A percentile compares a stretch with the other conserved stretches of the same genome.
These are phyloP conservation scores for Falco berigora DNA, from an alignment of 2,797 vertebrate genomes.

Conservation along the genomic window DNA sequence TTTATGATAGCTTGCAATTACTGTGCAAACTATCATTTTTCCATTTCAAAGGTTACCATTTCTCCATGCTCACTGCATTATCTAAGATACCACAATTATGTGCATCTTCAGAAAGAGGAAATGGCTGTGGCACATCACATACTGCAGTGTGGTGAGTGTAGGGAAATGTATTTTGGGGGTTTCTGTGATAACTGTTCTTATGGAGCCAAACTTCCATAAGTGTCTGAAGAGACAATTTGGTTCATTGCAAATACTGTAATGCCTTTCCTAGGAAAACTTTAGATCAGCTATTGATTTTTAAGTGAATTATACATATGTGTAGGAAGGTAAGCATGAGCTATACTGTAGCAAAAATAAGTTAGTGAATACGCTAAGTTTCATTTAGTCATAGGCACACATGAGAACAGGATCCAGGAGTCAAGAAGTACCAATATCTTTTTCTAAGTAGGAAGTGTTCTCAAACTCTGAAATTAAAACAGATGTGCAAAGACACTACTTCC, in stretches of 20 bases:
- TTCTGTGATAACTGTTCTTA: background rate
- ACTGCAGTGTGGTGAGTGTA: background rate
- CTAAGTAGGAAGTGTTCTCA: background rate
- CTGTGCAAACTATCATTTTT: background rate
- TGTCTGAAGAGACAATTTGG: background rate
- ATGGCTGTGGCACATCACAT: background rate
- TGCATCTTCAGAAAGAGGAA: background rate
- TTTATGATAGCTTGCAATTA: background rate
- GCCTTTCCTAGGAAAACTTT: background rate
- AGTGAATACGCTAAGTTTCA: background rate
- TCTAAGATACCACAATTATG: constrained; percentile 4
- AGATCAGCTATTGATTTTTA: background rate
- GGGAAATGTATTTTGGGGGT: background rate
- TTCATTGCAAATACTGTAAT: background rate
- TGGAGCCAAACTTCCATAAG: background rate
- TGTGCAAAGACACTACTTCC: background rate
- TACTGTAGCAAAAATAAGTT: background rate
- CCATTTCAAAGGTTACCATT: background rate
- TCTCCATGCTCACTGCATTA: background rate
- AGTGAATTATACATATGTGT: background rate
- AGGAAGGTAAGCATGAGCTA: background rate
- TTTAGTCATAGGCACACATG: background rate
- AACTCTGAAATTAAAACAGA: background rate
- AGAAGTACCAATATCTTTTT: background rate
- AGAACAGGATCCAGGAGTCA: background rate